A percentile compares a stretch with the other conserved stretches of the same genome.
Evolutionary conservation across 2,113 vertebrate species (phyloP).

Genomic region (Cygnus buccinator): DNA sequence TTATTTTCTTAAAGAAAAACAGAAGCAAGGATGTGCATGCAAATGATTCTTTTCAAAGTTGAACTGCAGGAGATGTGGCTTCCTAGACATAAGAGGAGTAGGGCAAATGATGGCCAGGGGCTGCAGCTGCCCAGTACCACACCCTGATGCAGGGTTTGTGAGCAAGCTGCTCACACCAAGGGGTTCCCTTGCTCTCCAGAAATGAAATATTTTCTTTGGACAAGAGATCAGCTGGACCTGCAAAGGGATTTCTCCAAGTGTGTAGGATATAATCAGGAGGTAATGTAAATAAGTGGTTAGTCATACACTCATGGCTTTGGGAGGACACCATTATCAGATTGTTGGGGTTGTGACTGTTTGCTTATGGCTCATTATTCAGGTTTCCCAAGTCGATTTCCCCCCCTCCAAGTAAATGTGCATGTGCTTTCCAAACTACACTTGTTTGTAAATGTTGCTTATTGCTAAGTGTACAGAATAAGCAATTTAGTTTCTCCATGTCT

Average conservation of each 20-base stretch:
- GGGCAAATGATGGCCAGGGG: neutral
- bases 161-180: neutral
- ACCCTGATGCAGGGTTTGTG: neutral
- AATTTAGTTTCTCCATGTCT: neutral
- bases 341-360: neutral
- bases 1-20: neutral
- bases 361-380: neutral
- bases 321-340: neutral
- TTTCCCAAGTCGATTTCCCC: neutral
- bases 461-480: neutral
- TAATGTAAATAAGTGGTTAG: neutral
- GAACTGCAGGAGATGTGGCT: neutral
- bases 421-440: neutral
- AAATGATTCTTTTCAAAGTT: neutral
- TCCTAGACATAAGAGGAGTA: neutral
- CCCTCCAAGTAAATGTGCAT: neutral
- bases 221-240: neutral
- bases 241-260: neutral
- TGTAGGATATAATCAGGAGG: neutral
- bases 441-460: neutral
- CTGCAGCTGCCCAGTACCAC: neutral
- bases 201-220: neutral
- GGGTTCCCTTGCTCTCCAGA: neutral
- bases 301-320: neutral
- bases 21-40: neutral